Evolutionary conservation across 2,797 vertebrate species (phyloP), one percentile per base, ranked within the genome.

Genomic region (Syndactyla subalaris): DNA sequence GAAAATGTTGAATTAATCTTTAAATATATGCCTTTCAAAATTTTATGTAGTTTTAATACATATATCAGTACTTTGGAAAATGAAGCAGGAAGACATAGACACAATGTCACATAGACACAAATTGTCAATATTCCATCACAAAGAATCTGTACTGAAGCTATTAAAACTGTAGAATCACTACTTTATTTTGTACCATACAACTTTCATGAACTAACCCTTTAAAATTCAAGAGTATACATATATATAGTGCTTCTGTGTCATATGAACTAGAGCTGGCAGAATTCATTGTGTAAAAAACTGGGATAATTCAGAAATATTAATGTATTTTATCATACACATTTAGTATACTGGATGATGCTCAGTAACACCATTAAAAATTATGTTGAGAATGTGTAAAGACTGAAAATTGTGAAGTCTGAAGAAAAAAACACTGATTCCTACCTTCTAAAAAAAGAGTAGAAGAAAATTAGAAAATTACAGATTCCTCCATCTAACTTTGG

Each of bases 191-290:
- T 52, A 63, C 32, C 9, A 3, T 67, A 83, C 52, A 88, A 55
- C 92, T 95, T 87, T 91, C 65, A 91, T 3, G 2, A 88, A 58
- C 57, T 70, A 95, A 71, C 4, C 61, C 73, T 55, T 38, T 51
- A 26, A 82, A 92, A 80, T 66, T 92, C 83, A 94, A 92, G 8
- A 0, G 1, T 34, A 49, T 30, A 14, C 2, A 43, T 15, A 3
- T 71, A 10, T 93, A 88, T 12, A 8, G 39, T 91, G 43, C 57
- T 90, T 97, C 63, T 94, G 58, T 85, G 84, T 94, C 43, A 66
- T 27, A 39, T 36, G 41, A 88, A 93, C 57, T 79, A 59, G 12
- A 85, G 6, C 7, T 63, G 7, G 22, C 1, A 85, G 29, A 90
- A 90, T 43, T 61, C 12, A 73, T 3, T 32, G 29, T 58, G 6